Evolutionary conservation across 2,797 vertebrate genomes (phyloP), one percentile per base, ranked within the genome.

Genomic region (Channallabes apus): DNA sequence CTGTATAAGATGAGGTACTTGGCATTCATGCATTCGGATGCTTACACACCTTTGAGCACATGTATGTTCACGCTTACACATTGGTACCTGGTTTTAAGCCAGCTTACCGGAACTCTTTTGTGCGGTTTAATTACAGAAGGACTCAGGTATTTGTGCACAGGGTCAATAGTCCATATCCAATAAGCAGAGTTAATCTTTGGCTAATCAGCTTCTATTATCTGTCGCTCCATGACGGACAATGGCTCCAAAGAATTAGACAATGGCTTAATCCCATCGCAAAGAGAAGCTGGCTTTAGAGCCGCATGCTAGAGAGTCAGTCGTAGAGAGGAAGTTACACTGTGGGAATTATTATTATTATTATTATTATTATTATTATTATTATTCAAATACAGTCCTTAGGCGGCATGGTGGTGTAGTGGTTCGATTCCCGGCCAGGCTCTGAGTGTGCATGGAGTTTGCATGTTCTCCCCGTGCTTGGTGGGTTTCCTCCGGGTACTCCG

Each of bases 111-210:
- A 88, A 85, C 83, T 86, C 69, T 86, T 90, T 92, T 92, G 90
- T 91, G 90, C 93, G 91, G 90, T 93, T 92, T 92, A 93, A 92
- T 93, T 93, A 93, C 92, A 92, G 93, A 94, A 92, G 92, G 93
- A 90, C 92, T 92, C 91, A 94, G 94, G 92, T 93, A 94, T 95
- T 94, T 94, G 89, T 76, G 87, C 91, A 93, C 90, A 82, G 95
- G 94, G 94, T 96, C 95, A 96, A 96, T 91, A 92, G 92, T 96
- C 95, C 95, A 94, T 90, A 91, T 93, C 93, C 90, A 90, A 93
- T 94, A 94, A 93, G 94, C 93, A 46, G 88, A 91, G 95, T 94
- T 94, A 96, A 95, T 95, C 94, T 96, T 95, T 95, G 93, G 94
- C 95, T 96, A 95, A 97, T 95, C 94, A 93, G 90, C 84, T 87